Conservation (phyloP, 1,140 invertebrate species). For the Heliconius hewitsoni region DNA sequence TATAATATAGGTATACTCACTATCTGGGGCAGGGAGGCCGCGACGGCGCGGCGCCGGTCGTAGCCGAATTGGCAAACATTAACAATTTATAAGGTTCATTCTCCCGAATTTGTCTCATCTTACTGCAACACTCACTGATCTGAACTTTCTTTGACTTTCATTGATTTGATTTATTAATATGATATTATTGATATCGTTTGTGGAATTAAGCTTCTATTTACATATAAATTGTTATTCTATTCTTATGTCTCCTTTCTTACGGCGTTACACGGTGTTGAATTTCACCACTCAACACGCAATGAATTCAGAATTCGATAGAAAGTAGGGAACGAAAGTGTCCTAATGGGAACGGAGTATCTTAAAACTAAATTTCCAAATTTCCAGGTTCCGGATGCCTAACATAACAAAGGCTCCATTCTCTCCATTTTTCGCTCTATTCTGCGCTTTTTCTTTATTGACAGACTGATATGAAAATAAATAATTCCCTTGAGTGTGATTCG, state of each 20-base stretch:
- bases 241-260: too few relatives aligned
- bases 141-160: background rate
- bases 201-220: too few relatives aligned
- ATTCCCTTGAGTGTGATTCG: background rate
- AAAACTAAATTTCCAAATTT: background rate
- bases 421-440: too few relatives aligned
- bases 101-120: conserved; percentile 1
- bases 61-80: conserved; percentile 14
- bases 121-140: conserved; percentile 6
- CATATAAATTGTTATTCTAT: too few relatives aligned
- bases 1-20: background rate
- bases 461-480: background rate
- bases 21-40: conserved; percentile 15
- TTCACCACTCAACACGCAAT: background rate
- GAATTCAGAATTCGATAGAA: background rate
- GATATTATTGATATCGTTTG: too few relatives aligned
- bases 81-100: conserved; percentile 3
- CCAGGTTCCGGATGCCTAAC: background rate
- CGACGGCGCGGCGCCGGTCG: conserved; percentile 34
- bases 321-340: background rate
- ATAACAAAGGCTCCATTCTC: too few relatives aligned
- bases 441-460: too few relatives aligned
- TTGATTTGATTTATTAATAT: background rate
- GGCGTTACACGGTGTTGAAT: too few relatives aligned
- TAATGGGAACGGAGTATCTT: background rate